Base-by-base conservation (phyloP, 92 coral and sea anemone species). In the Virgularia gustaviana region DNA sequence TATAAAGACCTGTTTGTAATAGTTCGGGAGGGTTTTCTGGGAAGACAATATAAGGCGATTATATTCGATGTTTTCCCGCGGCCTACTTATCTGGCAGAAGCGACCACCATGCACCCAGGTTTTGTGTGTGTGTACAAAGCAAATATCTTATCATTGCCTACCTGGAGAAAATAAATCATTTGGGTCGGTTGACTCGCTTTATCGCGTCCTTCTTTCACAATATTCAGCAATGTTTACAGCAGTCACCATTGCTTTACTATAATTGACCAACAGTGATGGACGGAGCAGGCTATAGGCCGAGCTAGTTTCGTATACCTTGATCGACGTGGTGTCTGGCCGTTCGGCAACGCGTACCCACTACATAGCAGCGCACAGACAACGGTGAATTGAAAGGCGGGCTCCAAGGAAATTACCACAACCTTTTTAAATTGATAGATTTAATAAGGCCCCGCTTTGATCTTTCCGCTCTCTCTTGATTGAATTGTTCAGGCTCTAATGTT, bases 341-440 rank as follows among this genome's bases (percentile, higher is more conserved):
- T n/a, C n/a, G n/a, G n/a, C n/a, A n/a, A n/a, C n/a, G n/a, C n/a
- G n/a, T n/a, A 25, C 49, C 41, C 56, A 18, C 0, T 49, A 23
- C 51, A 35, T 59, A 29, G 60, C 59, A 68, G 75, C 34, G 34
- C 47, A 22, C 75, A 68, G 75, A 49, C 75, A 68, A 36, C 29
- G 44, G 25, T 34, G 42, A 18, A 68, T 49, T 32, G 32, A 49
- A 51, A 68, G 75, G 75, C 75, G 75, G 75, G 45, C 45, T 68
- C 31, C 59, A 27, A n/a, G 77, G 81, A 89, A 89, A 94, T 94
- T 94, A 87, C 88, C 96, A 83, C 85, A 81, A 78, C 88, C 70
- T 90, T 78, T 76, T 86, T 81, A 92, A 90, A 81, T 86, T 85
- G 98, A 87, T 90, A 90, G 99, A 87, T 87, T 87, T 85, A 87